Conservation (phyloP, 2,888 invertebrate genomes). For the Lycophotia porphyrea region DNA sequence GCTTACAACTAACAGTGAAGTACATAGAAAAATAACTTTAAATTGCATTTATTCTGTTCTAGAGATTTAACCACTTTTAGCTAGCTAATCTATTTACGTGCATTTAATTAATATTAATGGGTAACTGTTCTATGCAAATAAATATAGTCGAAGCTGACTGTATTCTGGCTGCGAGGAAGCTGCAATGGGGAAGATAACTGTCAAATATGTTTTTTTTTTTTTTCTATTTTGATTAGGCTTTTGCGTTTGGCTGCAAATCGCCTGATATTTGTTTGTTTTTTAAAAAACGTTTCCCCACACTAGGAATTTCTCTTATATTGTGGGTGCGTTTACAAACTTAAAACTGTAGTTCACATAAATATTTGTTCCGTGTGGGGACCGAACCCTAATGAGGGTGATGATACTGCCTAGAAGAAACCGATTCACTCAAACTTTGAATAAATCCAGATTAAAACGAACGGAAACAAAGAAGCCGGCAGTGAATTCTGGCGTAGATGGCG, state of each 20-base stretch:
- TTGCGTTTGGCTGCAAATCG: neutral
- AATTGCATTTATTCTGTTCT: constrained; percentile 53
- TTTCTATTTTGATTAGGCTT: neutral
- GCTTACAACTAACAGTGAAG: constrained; percentile 50
- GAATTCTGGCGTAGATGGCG: neutral
- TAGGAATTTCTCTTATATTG: too few relatives aligned
- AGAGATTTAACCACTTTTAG: constrained; percentile 32
- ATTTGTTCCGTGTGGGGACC: too few relatives aligned
- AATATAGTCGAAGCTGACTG: neutral
- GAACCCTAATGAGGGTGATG: too few relatives aligned
- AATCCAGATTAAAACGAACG: neutral
- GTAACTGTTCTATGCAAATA: constrained; percentile 38
- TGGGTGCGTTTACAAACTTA: too few relatives aligned
- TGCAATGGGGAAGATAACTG: neutral
- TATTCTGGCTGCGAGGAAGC: constrained; percentile 9
- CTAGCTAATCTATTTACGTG: constrained; percentile 44
- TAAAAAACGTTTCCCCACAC: too few relatives aligned
- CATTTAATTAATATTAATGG: constrained; percentile 35
- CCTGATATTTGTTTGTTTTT: neutral
- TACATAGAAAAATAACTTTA: constrained; percentile 62
- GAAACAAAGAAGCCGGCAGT: neutral
- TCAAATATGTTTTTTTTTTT: neutral
- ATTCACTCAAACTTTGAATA: neutral
- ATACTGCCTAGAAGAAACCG: neutral
- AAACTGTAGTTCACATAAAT: too few relatives aligned